These are phyloP conservation scores for Oreortyx pictus DNA, from an alignment of 2,797 vertebrate species.

Conservation along the genomic window DNA sequence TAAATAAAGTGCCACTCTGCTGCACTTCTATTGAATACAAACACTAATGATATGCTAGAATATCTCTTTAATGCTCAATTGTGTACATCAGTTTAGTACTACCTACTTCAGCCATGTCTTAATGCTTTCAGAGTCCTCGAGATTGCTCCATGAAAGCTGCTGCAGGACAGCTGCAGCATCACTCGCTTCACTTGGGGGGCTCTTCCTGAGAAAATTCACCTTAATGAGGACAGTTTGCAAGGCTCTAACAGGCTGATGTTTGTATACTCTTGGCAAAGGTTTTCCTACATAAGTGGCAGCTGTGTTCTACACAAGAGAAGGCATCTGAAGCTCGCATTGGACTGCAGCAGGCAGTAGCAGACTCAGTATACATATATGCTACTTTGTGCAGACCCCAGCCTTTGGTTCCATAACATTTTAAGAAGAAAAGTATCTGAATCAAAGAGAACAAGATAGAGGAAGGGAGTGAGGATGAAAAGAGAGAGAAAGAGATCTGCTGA, in stretches of 20 bases:
- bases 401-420: not conserved
- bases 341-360: not conserved
- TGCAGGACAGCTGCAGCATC: not conserved
- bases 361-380: not conserved
- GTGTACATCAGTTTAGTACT: not conserved
- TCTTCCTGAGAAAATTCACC: not conserved
- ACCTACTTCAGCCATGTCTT: not conserved
- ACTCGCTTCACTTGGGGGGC: not conserved
- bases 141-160: not conserved
- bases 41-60: not conserved
- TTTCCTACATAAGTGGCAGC: not conserved
- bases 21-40: not conserved
- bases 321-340: not conserved
- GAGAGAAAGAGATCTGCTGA: not conserved
- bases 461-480: not conserved
- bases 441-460: not conserved
- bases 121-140: constrained; percentile 7
- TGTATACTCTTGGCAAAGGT: not conserved
- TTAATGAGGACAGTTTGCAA: not conserved
- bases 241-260: not conserved
- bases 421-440: not conserved
- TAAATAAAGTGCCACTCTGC: not conserved
- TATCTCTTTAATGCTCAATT: not conserved
- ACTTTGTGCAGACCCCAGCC: not conserved
- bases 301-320: not conserved